These are phyloP conservation scores for Poeciliopsis presidionis DNA, from an alignment of 2,797 vertebrate genomes.

Conservation along the genomic window DNA sequence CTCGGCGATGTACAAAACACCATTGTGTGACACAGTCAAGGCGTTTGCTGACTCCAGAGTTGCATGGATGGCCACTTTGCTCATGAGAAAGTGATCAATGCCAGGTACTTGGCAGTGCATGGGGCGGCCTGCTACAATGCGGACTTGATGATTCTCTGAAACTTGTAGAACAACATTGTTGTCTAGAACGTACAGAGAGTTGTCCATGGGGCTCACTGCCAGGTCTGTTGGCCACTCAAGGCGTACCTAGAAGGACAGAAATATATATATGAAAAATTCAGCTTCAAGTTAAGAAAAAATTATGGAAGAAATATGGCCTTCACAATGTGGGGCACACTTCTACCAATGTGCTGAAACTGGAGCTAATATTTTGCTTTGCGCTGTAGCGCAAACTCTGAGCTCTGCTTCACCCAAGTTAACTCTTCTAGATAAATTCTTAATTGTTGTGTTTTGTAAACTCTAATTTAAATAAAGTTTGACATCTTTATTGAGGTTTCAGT, in stretches of 20 bases:
- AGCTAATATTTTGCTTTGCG: too few relatives aligned
- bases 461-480: too few relatives aligned
- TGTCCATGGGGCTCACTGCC: constrained; percentile 96
- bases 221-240: constrained; percentile 98
- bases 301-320: background rate
- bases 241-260: constrained; percentile 84
- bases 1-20: constrained; percentile 94
- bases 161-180: constrained; percentile 98
- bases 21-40: constrained; percentile 91
- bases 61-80: constrained; percentile 94
- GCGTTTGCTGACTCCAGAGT: constrained; percentile 95
- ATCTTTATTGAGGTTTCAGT: too few relatives aligned
- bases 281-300: constrained; percentile 7
- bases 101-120: constrained; percentile 99
- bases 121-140: constrained; percentile 93
- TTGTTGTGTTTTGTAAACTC: too few relatives aligned
- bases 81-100: constrained; percentile 95
- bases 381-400: too few relatives aligned
- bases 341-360: too few relatives aligned
- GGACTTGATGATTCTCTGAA: constrained; percentile 97
- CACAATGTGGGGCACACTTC: too few relatives aligned
- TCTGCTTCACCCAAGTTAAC: too few relatives aligned
- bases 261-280: constrained; percentile 39
- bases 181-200: constrained; percentile 95
- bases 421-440: too few relatives aligned